These are phyloP conservation scores for Paramormyrops hopkinsi DNA, from an alignment of 2,797 vertebrate genomes.

Conservation along the genomic window DNA sequence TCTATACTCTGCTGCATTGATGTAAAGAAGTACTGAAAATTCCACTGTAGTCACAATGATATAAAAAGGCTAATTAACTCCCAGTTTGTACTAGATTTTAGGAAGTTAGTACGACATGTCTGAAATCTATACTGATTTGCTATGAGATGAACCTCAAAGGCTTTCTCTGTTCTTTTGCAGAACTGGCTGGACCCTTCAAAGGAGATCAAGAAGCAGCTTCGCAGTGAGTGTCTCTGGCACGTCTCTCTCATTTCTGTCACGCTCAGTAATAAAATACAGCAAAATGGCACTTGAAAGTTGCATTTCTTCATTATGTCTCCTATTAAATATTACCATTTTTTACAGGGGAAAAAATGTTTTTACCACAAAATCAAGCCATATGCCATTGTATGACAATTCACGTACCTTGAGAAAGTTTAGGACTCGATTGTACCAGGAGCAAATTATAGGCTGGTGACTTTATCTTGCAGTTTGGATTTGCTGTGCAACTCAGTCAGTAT, in stretches of 20 bases:
- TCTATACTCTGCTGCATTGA: not conserved
- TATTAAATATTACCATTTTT: not conserved
- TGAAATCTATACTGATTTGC: not conserved
- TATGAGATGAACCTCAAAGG: not conserved
- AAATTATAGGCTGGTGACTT: not conserved
- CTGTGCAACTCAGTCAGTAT: not conserved
- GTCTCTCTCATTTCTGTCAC: not conserved
- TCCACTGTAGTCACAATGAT: not conserved
- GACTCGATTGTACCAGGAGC: not conserved
- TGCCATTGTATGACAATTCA: not conserved
- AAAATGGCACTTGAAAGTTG: not conserved
- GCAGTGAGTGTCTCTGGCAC: conserved; percentile 67
- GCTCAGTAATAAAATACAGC: not conserved
- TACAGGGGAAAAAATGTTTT: not conserved
- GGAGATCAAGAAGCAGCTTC: conserved; percentile 98
- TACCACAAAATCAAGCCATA: not conserved
- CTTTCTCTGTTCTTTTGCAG: conserved; percentile 59
- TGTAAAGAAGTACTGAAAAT: not conserved
- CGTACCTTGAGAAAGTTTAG: not conserved
- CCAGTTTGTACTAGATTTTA: not conserved
- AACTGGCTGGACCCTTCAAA: conserved; percentile 98
- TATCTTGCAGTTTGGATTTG: not conserved
- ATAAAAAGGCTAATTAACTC: not conserved
- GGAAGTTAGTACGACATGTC: not conserved
- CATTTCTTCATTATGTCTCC: not conserved